Evolutionary conservation across 2,797 vertebrate species (phyloP).

Genomic region (Podarcis siculus): DNA sequence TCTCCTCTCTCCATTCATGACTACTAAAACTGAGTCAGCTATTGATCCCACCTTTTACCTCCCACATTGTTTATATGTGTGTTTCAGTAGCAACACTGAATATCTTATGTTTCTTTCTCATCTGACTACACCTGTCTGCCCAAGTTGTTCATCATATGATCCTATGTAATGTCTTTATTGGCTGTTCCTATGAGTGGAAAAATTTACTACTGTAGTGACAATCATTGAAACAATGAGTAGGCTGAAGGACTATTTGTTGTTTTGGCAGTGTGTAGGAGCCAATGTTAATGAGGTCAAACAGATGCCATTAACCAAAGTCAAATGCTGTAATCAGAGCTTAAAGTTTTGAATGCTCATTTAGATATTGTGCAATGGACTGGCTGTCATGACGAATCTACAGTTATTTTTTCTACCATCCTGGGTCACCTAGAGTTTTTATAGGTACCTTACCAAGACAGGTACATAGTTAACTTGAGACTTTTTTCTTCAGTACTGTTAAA

Average conservation of each 20-base stretch:
- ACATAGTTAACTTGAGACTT: background rate
- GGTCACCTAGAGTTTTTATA: background rate
- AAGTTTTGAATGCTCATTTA: background rate
- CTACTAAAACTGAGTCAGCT: background rate
- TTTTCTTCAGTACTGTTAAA: slow-evolving; percentile 38
- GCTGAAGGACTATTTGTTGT: background rate
- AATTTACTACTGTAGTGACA: background rate
- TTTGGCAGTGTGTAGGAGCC: background rate
- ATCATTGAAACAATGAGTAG: background rate
- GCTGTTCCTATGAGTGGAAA: background rate
- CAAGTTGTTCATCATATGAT: background rate
- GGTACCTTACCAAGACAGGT: slow-evolving; percentile 20
- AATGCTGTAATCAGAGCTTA: background rate
- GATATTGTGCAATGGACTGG: background rate
- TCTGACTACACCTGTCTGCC: background rate
- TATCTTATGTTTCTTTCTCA: background rate
- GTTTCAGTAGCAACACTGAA: background rate
- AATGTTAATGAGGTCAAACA: background rate
- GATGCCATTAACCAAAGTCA: background rate
- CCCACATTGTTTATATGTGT: background rate
- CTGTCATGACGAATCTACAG: background rate
- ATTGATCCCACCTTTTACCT: background rate
- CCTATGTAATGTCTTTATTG: background rate
- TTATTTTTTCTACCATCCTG: slow-evolving; percentile 21
- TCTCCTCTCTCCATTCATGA: background rate